A percentile compares a stretch with the other conserved stretches of the same genome.
Evolutionary conservation across 2,797 vertebrate species (phyloP).

Genomic region (Channallabes apus): DNA sequence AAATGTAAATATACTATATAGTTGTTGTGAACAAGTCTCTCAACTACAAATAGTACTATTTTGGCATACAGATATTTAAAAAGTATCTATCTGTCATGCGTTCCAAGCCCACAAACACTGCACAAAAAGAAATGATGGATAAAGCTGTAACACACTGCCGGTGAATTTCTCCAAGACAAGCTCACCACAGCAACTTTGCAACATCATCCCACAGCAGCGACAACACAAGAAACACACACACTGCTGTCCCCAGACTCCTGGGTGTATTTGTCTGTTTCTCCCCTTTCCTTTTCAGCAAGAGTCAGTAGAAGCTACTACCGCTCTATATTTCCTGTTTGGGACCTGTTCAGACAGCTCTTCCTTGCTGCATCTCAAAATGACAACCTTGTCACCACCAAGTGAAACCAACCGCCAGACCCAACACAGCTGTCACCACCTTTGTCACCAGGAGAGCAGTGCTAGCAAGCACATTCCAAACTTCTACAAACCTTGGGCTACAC

Average conservation of each 20-base stretch:
- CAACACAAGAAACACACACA: background rate
- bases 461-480: slow-evolving; percentile 14
- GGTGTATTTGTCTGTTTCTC: slow-evolving; percentile 15
- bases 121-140: background rate
- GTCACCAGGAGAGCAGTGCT: background rate
- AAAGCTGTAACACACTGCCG: background rate
- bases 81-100: background rate
- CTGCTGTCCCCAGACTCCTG: background rate
- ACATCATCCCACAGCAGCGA: background rate
- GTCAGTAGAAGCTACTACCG: slow-evolving; percentile 1
- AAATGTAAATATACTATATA: no score
- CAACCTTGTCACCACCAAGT: slow-evolving; percentile 42
- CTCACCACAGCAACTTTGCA: background rate
- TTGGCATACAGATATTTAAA: background rate
- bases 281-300: slow-evolving; percentile 1
- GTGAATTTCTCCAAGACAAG: background rate
- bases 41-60: background rate
- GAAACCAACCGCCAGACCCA: slow-evolving; percentile 43
- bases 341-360: slow-evolving; percentile 30
- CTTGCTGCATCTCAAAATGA: slow-evolving; percentile 36
- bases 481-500: slow-evolving; percentile 30
- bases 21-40: background rate
- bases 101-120: background rate
- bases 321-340: slow-evolving; percentile 29
- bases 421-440: slow-evolving; percentile 39